Base-by-base conservation (phyloP, 2,113 vertebrate species). In the Oreochromis spilurus region DNA sequence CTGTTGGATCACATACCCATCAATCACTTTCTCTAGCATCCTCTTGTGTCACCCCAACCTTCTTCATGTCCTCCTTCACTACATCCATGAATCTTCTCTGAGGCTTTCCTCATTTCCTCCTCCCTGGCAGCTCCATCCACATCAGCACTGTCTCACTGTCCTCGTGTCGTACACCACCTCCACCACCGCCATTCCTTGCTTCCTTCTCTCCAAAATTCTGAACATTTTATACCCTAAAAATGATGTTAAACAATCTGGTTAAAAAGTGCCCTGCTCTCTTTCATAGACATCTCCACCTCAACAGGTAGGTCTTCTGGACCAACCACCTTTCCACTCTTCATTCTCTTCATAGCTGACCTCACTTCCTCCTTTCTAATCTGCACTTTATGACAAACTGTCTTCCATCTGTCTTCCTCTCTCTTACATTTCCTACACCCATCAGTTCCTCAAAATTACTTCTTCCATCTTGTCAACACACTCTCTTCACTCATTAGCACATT, bases 211-310 rank as follows among this genome's bases (percentile, higher is more conserved):
- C 62, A 40, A 67, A 67, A 38, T 21, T 40, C 19, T 5, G 2
- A 67, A 21, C 0, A 1, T 7, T 3, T 1, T n/a, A 0, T 8
- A 5, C 62, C 60, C 6, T 65, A 65, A 1, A 38, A 65, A 3
- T 65, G 2, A 21, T 0, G 34, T 65, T 38, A 38, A 21, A 65
- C 60, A 65, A n/a, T 65, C 34, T 65, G 0, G 34, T 2, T 38
- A 65, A 65, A 65, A 65, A n/a, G 31, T 65, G 4, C 6, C 60
- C 10, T 12, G 6, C 60, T 36, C 19, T 38, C 34, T 13, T 38
- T 65, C 34, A 65, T 1, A 65, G 19, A 38, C 34, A n/a, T 65
- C 34, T 65, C 34, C 17, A 38, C 2, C 19, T 65, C 5, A 4
- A 65, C 34, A 65, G 34, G 34, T 38, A 65, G 19, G 34, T 38